Base-by-base conservation (phyloP, 2,113 vertebrate species). In the Probosciger aterrimus region DNA sequence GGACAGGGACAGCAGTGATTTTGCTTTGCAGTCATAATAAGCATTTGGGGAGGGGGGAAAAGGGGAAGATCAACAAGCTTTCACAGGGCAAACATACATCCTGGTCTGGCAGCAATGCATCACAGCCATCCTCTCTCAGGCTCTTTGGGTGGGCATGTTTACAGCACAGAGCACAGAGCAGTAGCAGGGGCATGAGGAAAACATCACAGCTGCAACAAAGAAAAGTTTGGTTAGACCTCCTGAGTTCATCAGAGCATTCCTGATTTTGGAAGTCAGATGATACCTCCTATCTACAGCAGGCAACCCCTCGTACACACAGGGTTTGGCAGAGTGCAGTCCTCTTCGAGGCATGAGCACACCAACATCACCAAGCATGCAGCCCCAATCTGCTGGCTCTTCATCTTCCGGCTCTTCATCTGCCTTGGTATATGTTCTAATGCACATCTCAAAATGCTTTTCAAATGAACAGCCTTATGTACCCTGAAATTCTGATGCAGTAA, bases 121-220 rank as follows among this genome's bases (percentile, higher is more conserved):
- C 60, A 43, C 82, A 94, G 80, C 33, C 44, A 86, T 92, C 44
- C 37, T 88, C 76, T 95, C 91, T 82, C 83, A 87, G 91, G 78
- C 96, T 95, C 86, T 96, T 91, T 95, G 95, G 93, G 95, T 97
- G 96, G 96, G 91, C 92, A 83, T 92, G 79, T 97, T 97, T 96
- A 95, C 85, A 95, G 49, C 89, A 88, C n/a, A 77, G 70, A 94
- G 28, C 50, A 41, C 73, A 62, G 62, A 96, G 69, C 73, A 31
- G 47, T 53, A 79, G 52, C 87, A 85, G 49, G 82, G 65, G 65
- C 84, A 94, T 89, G 74, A 95, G 89, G 95, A 95, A 95, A 97
- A 73, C 87, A 95, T 95, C 93, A 91, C 91, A 96, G 90, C 93
- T 90, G 79, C 77, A 89, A 49, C 44, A 92, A 78, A 96, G 71